These are phyloP conservation scores for Diachrysia chrysitis DNA, from an alignment of 2,888 invertebrate species.

Conservation along the genomic window DNA sequence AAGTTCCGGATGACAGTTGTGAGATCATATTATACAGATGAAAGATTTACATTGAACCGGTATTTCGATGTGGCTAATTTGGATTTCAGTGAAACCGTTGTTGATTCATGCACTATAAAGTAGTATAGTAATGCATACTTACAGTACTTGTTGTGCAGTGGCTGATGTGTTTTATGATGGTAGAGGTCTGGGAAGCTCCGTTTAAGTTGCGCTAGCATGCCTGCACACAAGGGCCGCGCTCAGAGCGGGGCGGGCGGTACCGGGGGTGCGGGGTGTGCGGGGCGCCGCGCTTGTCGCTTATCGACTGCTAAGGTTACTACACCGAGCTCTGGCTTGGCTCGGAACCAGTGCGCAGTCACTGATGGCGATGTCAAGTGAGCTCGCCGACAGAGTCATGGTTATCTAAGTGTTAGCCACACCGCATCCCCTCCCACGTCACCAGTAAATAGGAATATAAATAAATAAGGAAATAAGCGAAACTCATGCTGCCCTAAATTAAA, in stretches of 20 bases:
- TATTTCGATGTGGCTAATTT: slow-evolving; percentile 37
- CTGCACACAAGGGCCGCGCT: slow-evolving; percentile 91
- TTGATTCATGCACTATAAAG: slow-evolving; percentile 76
- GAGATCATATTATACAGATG: slow-evolving; percentile 51
- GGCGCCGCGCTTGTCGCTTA: slow-evolving; percentile 19
- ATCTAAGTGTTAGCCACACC: slow-evolving; percentile 53
- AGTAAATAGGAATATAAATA: slow-evolving; percentile 76
- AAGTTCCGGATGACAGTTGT: slow-evolving; percentile 29
- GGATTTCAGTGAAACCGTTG: slow-evolving; percentile 25
- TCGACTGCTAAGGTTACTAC: slow-evolving; percentile 26
- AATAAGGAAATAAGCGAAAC: slow-evolving; percentile 79
- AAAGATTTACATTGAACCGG: slow-evolving; percentile 51
- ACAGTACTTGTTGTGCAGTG: slow-evolving; percentile 93
- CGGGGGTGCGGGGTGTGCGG: slow-evolving; percentile 69
- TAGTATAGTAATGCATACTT: slow-evolving; percentile 80
- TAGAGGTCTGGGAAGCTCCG: slow-evolving; percentile 96
- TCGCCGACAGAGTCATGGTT: slow-evolving; percentile 29
- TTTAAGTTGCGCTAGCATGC: slow-evolving; percentile 96
- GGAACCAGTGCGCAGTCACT: slow-evolving; percentile 12
- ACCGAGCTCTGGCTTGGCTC: slow-evolving; percentile 28
- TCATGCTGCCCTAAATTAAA: slow-evolving; percentile 82
- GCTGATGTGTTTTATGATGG: slow-evolving; percentile 93
- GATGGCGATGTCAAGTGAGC: slow-evolving; percentile 16
- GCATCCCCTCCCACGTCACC: slow-evolving; percentile 75
- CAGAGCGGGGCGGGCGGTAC: slow-evolving; percentile 81